Conservation (phyloP, 1,140 invertebrate genomes). For the Drosophila ohnishii region DNA sequence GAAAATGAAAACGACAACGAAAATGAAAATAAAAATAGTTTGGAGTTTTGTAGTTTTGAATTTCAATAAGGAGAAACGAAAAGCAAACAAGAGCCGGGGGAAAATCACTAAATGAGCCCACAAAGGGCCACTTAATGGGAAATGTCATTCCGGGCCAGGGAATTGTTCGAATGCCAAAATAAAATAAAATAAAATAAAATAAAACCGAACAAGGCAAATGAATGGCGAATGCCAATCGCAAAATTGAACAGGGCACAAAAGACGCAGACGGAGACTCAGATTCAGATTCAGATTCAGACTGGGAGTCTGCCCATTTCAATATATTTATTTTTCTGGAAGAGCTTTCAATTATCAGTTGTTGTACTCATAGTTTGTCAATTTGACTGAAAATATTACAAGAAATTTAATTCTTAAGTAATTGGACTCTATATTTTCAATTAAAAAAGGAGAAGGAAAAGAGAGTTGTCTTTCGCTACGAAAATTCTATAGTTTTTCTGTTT, state of each 20-base stretch:
- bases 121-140: slow-evolving; percentile 34
- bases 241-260: slow-evolving; percentile 15
- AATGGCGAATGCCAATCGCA: slow-evolving; percentile 26
- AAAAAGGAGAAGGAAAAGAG: too few species aligned
- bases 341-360: slow-evolving; percentile 23
- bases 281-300: neutral
- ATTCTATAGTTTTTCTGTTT: too few species aligned
- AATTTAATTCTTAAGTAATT: too few species aligned
- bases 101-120: slow-evolving; percentile 35
- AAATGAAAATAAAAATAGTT: slow-evolving; percentile 11
- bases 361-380: slow-evolving; percentile 16
- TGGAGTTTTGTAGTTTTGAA: neutral
- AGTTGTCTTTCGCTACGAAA: too few species aligned
- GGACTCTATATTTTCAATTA: too few species aligned
- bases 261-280: neutral
- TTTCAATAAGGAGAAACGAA: slow-evolving; percentile 1
- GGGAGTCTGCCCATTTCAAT: neutral
- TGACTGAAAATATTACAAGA: neutral
- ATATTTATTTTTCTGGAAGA: neutral
- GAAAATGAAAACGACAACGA: neutral
- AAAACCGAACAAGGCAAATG: slow-evolving; percentile 22
- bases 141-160: slow-evolving; percentile 10
- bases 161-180: slow-evolving; percentile 24
- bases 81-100: neutral
- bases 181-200: slow-evolving; percentile 17